phyloP scores from a whole-genome alignment of 1,140 invertebrate species.

The Bombus impatiens region DNA sequence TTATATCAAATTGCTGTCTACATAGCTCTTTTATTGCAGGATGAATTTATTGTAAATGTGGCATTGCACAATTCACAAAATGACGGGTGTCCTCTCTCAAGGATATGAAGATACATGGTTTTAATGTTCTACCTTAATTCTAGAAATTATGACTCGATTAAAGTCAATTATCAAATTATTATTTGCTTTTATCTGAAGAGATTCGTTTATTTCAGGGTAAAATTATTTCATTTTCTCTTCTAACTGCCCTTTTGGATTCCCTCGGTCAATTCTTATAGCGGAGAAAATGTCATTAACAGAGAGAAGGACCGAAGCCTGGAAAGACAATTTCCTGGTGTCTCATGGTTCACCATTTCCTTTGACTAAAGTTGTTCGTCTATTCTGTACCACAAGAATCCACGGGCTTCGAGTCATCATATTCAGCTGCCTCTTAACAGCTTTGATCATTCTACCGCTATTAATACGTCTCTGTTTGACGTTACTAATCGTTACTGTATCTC shows the following conservation, averaged over 20 bases:
- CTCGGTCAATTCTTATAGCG: neutral
- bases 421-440: neutral
- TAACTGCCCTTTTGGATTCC: neutral
- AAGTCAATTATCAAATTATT: neutral
- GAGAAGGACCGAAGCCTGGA: slow-evolving; percentile 22
- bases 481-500: neutral
- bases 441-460: slow-evolving; percentile 15
- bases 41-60: too few relatives aligned
- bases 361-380: slow-evolving; percentile 47
- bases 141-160: too few relatives aligned
- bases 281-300: slow-evolving; percentile 60
- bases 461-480: neutral
- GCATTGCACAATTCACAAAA: too few relatives aligned
- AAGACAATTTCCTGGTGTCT: slow-evolving; percentile 72
- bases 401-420: slow-evolving; percentile 26
- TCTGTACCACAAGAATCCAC: slow-evolving; percentile 33
- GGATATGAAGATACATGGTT: too few relatives aligned
- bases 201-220: neutral
- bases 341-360: slow-evolving; percentile 60
- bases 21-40: too few relatives aligned
- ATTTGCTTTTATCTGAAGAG: neutral
- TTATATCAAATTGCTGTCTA: too few relatives aligned
- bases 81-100: too few relatives aligned
- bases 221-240: neutral
- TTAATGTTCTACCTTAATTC: too few relatives aligned